Conservation (phyloP, 1,140 invertebrate genomes). For the Drosophila burlai region DNA sequence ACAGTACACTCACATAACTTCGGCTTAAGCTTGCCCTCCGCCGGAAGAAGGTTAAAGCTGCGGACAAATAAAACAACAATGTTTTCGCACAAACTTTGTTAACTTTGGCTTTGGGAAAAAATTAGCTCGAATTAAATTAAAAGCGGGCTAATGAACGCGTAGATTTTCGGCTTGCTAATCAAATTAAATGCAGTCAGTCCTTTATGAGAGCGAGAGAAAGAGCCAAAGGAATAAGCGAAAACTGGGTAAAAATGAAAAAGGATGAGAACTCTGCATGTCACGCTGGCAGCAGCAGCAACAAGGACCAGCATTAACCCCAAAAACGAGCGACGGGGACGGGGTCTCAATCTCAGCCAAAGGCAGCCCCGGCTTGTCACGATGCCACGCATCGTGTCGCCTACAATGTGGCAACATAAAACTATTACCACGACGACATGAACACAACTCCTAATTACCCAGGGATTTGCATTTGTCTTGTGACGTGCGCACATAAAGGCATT, state of each 20-base stretch:
- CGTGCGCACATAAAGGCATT: constrained; percentile 44
- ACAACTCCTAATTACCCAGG: constrained; percentile 82
- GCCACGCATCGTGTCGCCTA: constrained; percentile 75
- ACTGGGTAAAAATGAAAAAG: constrained; percentile 12
- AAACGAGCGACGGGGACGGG: constrained; percentile 40
- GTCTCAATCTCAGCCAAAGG: constrained; percentile 65
- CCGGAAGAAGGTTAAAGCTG: constrained; percentile 18
- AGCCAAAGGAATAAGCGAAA: constrained; percentile 11
- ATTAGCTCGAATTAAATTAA: constrained; percentile 72
- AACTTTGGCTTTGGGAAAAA: constrained; percentile 39
- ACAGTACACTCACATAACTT: constrained; percentile 65
- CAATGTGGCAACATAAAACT: constrained; percentile 83
- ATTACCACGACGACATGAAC: constrained; percentile 83
- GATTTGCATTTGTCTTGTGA: constrained; percentile 80
- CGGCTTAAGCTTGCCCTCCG: constrained; percentile 50
- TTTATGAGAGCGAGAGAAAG: constrained; percentile 29
- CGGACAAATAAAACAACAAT: constrained; percentile 22
- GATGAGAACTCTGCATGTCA: constrained; percentile 43
- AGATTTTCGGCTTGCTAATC: constrained; percentile 63
- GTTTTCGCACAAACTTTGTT: constrained; percentile 47
- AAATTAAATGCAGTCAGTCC: constrained; percentile 73
- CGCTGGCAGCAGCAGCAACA: constrained; percentile 20
- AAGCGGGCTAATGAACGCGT: constrained; percentile 65
- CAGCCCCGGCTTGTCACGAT: constrained; percentile 29
- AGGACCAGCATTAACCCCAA: constrained; percentile 71